These are phyloP conservation scores for Coelopa frigida DNA, from an alignment of 1,140 invertebrate genomes.

Conservation along the genomic window DNA sequence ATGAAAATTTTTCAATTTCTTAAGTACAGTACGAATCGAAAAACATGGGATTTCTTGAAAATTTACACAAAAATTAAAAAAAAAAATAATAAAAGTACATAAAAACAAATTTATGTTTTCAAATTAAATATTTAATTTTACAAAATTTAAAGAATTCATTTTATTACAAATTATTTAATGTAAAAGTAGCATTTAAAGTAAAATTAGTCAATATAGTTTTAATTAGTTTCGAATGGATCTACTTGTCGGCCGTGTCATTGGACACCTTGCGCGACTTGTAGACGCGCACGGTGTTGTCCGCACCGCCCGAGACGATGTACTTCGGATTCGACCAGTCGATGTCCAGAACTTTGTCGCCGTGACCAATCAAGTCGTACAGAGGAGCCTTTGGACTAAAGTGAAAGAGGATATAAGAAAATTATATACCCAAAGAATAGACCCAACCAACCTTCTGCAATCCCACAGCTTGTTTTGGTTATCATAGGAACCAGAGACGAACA, in stretches of 20 bases:
- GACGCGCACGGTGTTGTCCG: constrained; percentile 89
- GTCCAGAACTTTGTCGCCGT: constrained; percentile 89
- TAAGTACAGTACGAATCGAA: too few relatives aligned
- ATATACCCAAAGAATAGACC: not conserved
- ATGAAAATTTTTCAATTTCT: too few relatives aligned
- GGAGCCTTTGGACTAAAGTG: constrained; percentile 76
- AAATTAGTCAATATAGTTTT: not conserved
- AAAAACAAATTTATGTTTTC: too few relatives aligned
- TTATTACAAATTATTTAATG: too few relatives aligned
- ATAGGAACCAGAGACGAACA: constrained; percentile 90
- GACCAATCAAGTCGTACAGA: constrained; percentile 86
- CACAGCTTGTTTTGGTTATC: constrained; percentile 90
- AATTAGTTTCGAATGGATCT: not conserved
- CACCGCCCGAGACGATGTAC: constrained; percentile 82
- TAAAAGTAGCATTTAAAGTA: not conserved
- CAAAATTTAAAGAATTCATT: too few relatives aligned
- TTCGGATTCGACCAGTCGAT: constrained; percentile 89
- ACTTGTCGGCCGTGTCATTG: not conserved
- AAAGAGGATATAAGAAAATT: constrained; percentile 8
- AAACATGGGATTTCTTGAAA: too few relatives aligned
- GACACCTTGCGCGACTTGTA: constrained; percentile 62
- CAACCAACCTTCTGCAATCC: constrained; percentile 90
- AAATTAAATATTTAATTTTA: too few relatives aligned
- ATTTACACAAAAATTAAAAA: too few relatives aligned
- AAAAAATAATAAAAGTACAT: too few relatives aligned